Percentiles rank a stretch among this genome's conserved stretches.
These are phyloP conservation scores for Latrodectus hesperus DNA, from an alignment of 2,888 invertebrate genomes.

Conservation along the genomic window DNA sequence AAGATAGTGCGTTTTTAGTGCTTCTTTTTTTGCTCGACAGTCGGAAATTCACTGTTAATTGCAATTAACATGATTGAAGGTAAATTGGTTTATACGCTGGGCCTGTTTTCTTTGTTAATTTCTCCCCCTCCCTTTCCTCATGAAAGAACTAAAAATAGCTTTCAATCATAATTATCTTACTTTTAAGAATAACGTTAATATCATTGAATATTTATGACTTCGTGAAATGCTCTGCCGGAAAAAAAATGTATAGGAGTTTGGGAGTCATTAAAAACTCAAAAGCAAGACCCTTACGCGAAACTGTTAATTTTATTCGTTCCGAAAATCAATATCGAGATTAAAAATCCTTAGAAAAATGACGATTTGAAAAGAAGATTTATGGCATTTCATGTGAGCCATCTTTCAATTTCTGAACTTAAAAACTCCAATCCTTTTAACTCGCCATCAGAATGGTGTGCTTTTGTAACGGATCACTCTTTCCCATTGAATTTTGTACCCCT, in stretches of 20 bases:
- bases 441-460: constrained; percentile 49
- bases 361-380: constrained; percentile 8
- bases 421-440: constrained; percentile 56
- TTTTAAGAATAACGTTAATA: constrained; percentile 22
- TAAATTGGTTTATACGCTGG: constrained; percentile 62
- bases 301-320: background rate
- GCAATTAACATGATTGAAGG: constrained; percentile 67
- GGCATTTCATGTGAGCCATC: background rate
- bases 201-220: constrained; percentile 60
- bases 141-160: constrained; percentile 56
- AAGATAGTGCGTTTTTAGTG: constrained; percentile 44
- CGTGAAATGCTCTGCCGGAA: background rate
- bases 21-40: constrained; percentile 15
- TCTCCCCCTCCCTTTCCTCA: constrained; percentile 9
- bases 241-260: too few species aligned
- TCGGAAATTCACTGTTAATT: constrained; percentile 65
- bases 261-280: too few species aligned
- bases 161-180: constrained; percentile 65
- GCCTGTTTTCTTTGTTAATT: background rate
- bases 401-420: constrained; percentile 8
- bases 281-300: too few species aligned
- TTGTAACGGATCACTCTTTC: constrained; percentile 58
- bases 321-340: constrained; percentile 41
- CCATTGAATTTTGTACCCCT: constrained; percentile 46
- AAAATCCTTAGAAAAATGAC: constrained; percentile 36